These are phyloP conservation scores for Linnaemya tessellans DNA, from an alignment of 2,888 invertebrate genomes.

Conservation along the genomic window DNA sequence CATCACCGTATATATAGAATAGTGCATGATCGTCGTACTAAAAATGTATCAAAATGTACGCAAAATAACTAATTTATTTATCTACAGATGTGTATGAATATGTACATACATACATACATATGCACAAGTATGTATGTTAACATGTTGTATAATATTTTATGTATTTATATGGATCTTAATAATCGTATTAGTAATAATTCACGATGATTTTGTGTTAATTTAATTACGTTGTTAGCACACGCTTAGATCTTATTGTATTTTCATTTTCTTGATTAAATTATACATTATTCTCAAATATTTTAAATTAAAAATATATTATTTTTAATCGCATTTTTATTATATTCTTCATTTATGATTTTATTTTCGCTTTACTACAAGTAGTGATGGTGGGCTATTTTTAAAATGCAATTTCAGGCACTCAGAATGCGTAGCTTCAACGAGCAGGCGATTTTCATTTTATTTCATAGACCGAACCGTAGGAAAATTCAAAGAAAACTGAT, in stretches of 20 bases:
- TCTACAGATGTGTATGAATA: background rate
- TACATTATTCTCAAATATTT: conserved; percentile 21
- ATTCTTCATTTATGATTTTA: conserved; percentile 34
- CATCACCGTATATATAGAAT: conserved; percentile 22
- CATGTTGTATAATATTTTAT: conserved; percentile 3
- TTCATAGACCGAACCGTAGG: conserved; percentile 71
- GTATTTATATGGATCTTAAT: conserved; percentile 3
- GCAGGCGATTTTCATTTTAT: conserved; percentile 58
- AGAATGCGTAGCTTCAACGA: conserved; percentile 61
- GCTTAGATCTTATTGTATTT: background rate
- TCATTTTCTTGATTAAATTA: background rate
- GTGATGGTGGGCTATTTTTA: conserved; percentile 72
- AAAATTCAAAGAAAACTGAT: conserved; percentile 71
- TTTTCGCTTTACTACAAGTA: conserved; percentile 54
- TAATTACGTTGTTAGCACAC: conserved; percentile 52
- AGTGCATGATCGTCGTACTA: conserved; percentile 55
- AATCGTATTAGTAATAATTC: conserved; percentile 36
- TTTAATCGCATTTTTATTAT: conserved; percentile 47
- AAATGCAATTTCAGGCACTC: conserved; percentile 73
- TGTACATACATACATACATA: background rate
- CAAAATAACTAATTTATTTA: background rate
- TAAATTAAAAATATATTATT: conserved; percentile 46
- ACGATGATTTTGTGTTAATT: conserved; percentile 43
- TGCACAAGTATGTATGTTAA: background rate
- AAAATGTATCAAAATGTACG: conserved; percentile 1